These are phyloP conservation scores for Loris lydekkerianus DNA, from an alignment of 2,797 vertebrate species.

Conservation along the genomic window DNA sequence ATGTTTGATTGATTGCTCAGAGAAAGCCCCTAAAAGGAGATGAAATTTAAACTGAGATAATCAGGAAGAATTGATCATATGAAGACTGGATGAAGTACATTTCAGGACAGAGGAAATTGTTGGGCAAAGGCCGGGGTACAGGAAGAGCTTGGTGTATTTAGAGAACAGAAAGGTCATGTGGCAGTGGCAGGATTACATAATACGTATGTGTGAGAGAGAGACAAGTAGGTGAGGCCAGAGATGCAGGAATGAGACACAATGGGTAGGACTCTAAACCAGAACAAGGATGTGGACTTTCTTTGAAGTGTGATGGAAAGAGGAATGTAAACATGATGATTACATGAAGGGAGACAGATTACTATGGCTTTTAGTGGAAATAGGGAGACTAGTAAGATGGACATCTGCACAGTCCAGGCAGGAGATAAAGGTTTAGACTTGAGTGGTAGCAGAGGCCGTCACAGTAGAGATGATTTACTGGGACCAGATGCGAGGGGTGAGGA, in stretches of 20 bases:
- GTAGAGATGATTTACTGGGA: neutral
- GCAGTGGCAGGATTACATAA: neutral
- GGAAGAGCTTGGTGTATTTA: neutral
- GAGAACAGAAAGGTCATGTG: neutral
- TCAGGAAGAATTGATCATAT: slow-evolving; percentile 4
- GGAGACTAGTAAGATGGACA: neutral
- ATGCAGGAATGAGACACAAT: neutral
- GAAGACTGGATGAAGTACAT: slow-evolving; percentile 16
- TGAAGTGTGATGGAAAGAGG: neutral
- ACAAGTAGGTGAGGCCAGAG: neutral
- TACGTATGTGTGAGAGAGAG: neutral
- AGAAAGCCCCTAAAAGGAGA: neutral
- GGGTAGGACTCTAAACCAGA: neutral
- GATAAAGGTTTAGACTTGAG: neutral
- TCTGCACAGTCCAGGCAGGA: neutral
- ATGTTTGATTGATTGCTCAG: neutral
- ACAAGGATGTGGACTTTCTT: neutral
- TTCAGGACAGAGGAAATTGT: neutral
- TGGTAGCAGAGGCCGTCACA: neutral
- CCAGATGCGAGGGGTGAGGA: neutral
- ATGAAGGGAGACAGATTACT: neutral
- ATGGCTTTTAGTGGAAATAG: neutral
- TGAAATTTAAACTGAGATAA: slow-evolving; percentile 57
- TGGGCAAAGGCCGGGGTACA: slow-evolving; percentile 9
- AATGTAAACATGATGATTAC: neutral